Evolutionary conservation across 2,797 vertebrate species (phyloP).

Genomic region (Fistularia commersonii): DNA sequence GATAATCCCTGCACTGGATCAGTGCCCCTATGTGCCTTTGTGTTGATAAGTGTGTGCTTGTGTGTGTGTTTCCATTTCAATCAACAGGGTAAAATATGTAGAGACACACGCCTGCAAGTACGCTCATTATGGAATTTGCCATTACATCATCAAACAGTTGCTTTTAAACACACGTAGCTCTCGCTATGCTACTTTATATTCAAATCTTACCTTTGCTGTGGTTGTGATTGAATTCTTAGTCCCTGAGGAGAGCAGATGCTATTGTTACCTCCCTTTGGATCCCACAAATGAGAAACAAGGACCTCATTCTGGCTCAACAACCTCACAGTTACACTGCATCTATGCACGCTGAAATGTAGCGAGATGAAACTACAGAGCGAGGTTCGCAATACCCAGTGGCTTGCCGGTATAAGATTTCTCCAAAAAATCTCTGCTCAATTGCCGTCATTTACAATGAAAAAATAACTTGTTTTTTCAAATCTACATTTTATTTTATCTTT

Average conservation of each 20-base stretch:
- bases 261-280: slow-evolving; percentile 66
- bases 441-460: too few relatives aligned
- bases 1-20: slow-evolving; percentile 44
- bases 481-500: too few relatives aligned
- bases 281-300: slow-evolving; percentile 66
- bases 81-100: slow-evolving; percentile 15
- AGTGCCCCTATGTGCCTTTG: slow-evolving; percentile 27
- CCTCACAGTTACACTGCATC: slow-evolving; percentile 51
- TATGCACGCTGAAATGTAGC: slow-evolving; percentile 52
- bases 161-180: slow-evolving; percentile 21
- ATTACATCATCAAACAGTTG: slow-evolving; percentile 51
- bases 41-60: slow-evolving; percentile 11
- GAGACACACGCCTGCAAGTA: background rate
- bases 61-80: slow-evolving; percentile 6
- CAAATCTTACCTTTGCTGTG: slow-evolving; percentile 63
- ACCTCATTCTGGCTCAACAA: slow-evolving; percentile 53
- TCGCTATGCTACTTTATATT: slow-evolving; percentile 62
- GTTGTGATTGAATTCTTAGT: slow-evolving; percentile 67
- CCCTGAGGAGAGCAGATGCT: slow-evolving; percentile 65
- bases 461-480: too few relatives aligned
- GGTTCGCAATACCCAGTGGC: slow-evolving; percentile 57
- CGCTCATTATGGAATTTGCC: too few relatives aligned
- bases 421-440: slow-evolving; percentile 54
- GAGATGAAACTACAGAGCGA: slow-evolving; percentile 61
- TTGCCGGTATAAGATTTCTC: slow-evolving; percentile 54